Evolutionary conservation across 30 jellyfish, hydroid and myxozoan genomes (phyloP).

Genomic region (Hydractinia echinata): DNA sequence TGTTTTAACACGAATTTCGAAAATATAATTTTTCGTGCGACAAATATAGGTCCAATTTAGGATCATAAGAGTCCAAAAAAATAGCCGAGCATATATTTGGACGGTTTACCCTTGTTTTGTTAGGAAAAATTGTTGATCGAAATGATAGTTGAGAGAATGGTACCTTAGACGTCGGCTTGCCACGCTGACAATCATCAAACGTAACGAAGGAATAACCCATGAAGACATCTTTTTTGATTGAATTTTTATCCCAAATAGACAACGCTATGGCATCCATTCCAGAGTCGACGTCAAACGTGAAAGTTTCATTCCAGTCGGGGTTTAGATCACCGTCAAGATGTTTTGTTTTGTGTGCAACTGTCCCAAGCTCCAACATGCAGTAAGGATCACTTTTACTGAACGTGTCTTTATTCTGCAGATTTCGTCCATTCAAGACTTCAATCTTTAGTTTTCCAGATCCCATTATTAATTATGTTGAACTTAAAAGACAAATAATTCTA

Average conservation of each 20-base stretch:
- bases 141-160: not conserved
- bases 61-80: not conserved
- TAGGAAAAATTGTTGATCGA: not conserved
- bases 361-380: slow-evolving; percentile 71
- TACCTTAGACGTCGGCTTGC: slow-evolving; percentile 62
- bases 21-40: not conserved
- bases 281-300: slow-evolving; percentile 43
- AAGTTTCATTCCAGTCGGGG: slow-evolving; percentile 81
- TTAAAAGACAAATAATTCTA: too few species aligned
- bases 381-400: slow-evolving; percentile 86
- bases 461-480: slow-evolving; percentile 15
- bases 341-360: slow-evolving; percentile 53
- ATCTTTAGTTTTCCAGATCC: slow-evolving; percentile 64
- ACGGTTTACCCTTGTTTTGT: not conserved
- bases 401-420: slow-evolving; percentile 61
- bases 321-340: slow-evolving; percentile 49
- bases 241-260: slow-evolving; percentile 84
- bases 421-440: slow-evolving; percentile 46
- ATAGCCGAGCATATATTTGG: not conserved
- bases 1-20: too few species aligned
- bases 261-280: slow-evolving; percentile 59
- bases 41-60: not conserved
- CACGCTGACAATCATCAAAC: slow-evolving; percentile 48
- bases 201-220: slow-evolving; percentile 69
- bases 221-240: slow-evolving; percentile 60